These are phyloP conservation scores for Holacanthus passer DNA, from an alignment of 2,113 vertebrate species.

Conservation along the genomic window DNA sequence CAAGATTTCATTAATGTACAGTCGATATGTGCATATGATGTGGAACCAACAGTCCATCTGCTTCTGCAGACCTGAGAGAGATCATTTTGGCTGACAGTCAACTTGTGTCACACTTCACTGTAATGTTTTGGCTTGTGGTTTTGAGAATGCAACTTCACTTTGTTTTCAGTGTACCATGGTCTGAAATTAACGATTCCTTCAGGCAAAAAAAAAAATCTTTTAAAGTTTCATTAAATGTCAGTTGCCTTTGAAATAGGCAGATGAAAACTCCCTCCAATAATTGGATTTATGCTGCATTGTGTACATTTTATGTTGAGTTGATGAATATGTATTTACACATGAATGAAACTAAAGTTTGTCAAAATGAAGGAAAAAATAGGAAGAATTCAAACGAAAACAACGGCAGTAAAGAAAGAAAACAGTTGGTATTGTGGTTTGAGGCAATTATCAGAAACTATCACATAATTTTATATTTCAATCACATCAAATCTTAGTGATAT, in stretches of 20 bases:
- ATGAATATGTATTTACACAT: background rate
- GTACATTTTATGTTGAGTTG: background rate
- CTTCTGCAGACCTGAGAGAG: constrained; percentile 16
- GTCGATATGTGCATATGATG: constrained; percentile 19
- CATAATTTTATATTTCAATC: background rate
- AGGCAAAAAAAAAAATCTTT: background rate
- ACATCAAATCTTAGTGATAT: background rate
- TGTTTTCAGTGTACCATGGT: background rate
- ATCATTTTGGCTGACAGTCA: background rate
- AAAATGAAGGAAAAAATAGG: background rate
- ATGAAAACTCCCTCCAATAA: background rate
- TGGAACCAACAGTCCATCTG: constrained; percentile 7
- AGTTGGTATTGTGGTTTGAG: background rate
- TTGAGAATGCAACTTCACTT: constrained; percentile 41
- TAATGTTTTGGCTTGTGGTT: constrained; percentile 48
- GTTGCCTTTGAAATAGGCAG: background rate
- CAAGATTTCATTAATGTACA: background rate
- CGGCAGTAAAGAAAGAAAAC: background rate
- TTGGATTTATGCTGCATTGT: background rate
- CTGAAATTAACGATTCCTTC: background rate
- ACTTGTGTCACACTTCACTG: constrained; percentile 16
- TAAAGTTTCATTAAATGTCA: background rate
- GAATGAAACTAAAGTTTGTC: background rate
- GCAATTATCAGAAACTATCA: background rate
- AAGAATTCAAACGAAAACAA: too few relatives aligned